Evolutionary conservation across 2,888 invertebrate genomes (phyloP).

Genomic region (Morpho deidamia): DNA sequence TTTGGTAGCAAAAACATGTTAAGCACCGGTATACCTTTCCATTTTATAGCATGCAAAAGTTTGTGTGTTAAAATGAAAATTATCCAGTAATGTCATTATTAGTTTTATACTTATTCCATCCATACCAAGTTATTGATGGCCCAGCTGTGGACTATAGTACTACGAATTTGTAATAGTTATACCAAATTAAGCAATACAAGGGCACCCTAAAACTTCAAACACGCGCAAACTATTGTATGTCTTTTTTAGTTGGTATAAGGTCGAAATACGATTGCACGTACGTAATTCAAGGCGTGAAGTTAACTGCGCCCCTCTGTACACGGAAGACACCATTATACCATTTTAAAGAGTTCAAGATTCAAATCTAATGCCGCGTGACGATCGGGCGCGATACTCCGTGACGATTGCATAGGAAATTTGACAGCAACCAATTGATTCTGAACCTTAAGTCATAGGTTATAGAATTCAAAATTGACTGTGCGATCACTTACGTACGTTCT

Average conservation of each 20-base stretch:
- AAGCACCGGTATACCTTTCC: too few relatives aligned
- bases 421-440: slow-evolving; percentile 19
- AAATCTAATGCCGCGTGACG: slow-evolving; percentile 69
- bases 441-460: slow-evolving; percentile 19
- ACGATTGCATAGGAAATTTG: slow-evolving; percentile 42
- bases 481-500: slow-evolving; percentile 34
- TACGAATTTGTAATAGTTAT: slow-evolving; percentile 12
- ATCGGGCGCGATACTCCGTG: slow-evolving; percentile 47
- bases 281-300: slow-evolving; percentile 21
- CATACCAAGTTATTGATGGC: too few relatives aligned
- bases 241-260: neutral
- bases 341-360: slow-evolving; percentile 67
- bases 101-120: too few relatives aligned
- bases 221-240: neutral
- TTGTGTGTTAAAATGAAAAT: too few relatives aligned
- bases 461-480: slow-evolving; percentile 7
- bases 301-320: slow-evolving; percentile 29
- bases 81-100: too few relatives aligned
- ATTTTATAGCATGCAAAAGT: too few relatives aligned
- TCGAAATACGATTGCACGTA: slow-evolving; percentile 3
- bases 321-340: slow-evolving; percentile 54
- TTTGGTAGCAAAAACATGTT: too few relatives aligned
- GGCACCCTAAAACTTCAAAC: neutral
- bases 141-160: too few relatives aligned
- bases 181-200: slow-evolving; percentile 17